Evolutionary conservation across 30 jellyfish, hydroid and myxozoan species (phyloP).

Genomic region (Sanderia malayensis): DNA sequence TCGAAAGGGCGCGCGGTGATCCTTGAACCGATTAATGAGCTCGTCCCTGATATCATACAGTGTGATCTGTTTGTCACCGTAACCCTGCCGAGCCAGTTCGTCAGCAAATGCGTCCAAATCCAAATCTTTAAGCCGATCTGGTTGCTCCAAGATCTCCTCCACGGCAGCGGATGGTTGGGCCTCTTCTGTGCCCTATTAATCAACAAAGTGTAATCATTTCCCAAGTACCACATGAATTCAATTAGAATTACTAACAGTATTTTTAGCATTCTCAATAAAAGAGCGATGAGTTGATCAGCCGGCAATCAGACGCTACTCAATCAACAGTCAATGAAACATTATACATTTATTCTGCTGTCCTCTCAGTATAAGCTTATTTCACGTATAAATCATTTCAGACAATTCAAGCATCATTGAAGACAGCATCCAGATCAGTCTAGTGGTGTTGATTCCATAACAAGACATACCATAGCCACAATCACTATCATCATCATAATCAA

Average conservation of each 20-base stretch:
- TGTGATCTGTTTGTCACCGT: slow-evolving; percentile 91
- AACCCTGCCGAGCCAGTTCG: slow-evolving; percentile 97
- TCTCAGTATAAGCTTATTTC: neutral
- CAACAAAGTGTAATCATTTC: no score
- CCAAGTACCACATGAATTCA: no score
- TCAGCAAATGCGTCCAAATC: slow-evolving; percentile 97
- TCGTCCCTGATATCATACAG: slow-evolving; percentile 95
- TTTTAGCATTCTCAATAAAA: no score
- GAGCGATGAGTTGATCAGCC: no score
- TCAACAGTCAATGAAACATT: no score
- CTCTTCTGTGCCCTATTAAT: slow-evolving; percentile 96
- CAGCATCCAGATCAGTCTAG: no score
- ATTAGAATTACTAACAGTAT: no score
- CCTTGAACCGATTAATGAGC: slow-evolving; percentile 82
- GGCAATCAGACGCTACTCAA: no score
- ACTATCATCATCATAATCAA: no score
- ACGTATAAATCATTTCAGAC: slow-evolving; percentile 1
- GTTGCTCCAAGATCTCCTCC: slow-evolving; percentile 89
- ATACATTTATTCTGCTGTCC: neutral
- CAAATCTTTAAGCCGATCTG: slow-evolving; percentile 89
- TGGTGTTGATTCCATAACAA: no score
- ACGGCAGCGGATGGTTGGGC: slow-evolving; percentile 93
- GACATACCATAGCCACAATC: no score
- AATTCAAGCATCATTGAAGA: neutral
- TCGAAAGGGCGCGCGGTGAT: slow-evolving; percentile 78